Evolutionary conservation across 2,797 vertebrate species (phyloP), one percentile per base, ranked within the genome.

Genomic region (Phoxinus dragarum): DNA sequence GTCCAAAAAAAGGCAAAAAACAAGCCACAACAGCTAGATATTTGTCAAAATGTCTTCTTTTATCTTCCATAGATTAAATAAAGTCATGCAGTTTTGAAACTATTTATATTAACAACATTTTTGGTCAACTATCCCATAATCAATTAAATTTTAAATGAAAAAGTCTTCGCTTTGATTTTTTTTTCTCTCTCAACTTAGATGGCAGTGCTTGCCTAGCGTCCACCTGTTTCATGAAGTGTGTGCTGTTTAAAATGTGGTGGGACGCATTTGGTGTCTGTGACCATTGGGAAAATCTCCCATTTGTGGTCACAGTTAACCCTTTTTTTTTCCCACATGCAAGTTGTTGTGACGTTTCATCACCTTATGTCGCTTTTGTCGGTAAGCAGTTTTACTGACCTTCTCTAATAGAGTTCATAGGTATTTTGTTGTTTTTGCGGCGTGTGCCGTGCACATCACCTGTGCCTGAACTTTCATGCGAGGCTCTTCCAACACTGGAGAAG

Each of bases 401-500:
- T 68, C 47, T 76, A 7, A 54, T 9, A 21, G n/a, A 49, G 4
- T 78, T 88, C 61, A 89, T 36, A 23, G n/a, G 42, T 5, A 79
- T 36, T 1, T 67, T n/a, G 31, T 54, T 84, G 9, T 54, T 34
- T 66, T 66, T 72, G 27, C 52, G 44, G 23, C 17, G 73, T 23
- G 69, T 72, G 8, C 76, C 66, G 8, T 94, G 94, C 0, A 93
- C 93, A 4, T 84, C 74, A 10, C 67, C 67, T 12, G 94, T 94
- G 79, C 93, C 80, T 4, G 88, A 96, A 89, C 96, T 95, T 27
- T 96, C 95, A 0, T 91, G 94, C 6, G 92, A 94, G 38, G 94
- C 93, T 85, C 88, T 94, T 84, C 88, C 94, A 8, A 90, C 95
- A 0, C 95, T 97, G 85, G 96, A 96, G 84, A 96, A 88, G 0